Evolutionary conservation across 2,797 vertebrate genomes (phyloP), one percentile per base, ranked within the genome.

Genomic region (Pelobates cultripes): DNA sequence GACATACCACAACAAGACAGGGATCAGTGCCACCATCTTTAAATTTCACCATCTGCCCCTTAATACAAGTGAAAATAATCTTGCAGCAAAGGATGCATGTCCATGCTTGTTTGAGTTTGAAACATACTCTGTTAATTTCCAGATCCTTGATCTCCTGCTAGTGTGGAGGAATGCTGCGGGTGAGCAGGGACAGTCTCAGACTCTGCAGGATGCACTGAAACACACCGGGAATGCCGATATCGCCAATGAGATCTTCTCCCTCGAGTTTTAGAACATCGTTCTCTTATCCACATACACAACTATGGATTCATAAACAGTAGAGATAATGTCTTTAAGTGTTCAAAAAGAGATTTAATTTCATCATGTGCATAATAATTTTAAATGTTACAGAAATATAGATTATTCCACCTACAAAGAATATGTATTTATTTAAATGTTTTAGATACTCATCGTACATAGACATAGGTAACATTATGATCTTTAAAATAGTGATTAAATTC

Each of bases 101-200:
- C 12, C 57, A 60, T 60, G 15, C 57, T 60, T 60, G 3, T 15
- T 60, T 60, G 15, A 81, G 4, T 79, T 45, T 3, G 14, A 75
- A 28, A 63, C 2, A 63, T 12, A 2, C 77, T 77, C 10, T 77
- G 55, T 15, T 73, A 15, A 12, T 13, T 68, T 51, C 45, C 73
- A 83, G 81, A 79, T 83, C 13, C 41, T 79, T 43, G 77, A 83
- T 17, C 78, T 83, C 76, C 71, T 83, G 15, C 71, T 70, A 7
- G 45, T 44, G 40, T 83, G 81, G 81, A 83, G 77, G 43, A 64
- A 79, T 70, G 13, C 76, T 43, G 5, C 43, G 63, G 45, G 55
- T 9, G 69, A 63, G 51, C 43, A 75, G 44, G 43, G 9, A 12
- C 76, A 83, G 17, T 43, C 66, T 28, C 64, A 83, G 55, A 70